Evolutionary conservation across 2,797 vertebrate species (phyloP), one percentile per base, ranked within the genome.

Genomic region (Gallinago solitaria): DNA sequence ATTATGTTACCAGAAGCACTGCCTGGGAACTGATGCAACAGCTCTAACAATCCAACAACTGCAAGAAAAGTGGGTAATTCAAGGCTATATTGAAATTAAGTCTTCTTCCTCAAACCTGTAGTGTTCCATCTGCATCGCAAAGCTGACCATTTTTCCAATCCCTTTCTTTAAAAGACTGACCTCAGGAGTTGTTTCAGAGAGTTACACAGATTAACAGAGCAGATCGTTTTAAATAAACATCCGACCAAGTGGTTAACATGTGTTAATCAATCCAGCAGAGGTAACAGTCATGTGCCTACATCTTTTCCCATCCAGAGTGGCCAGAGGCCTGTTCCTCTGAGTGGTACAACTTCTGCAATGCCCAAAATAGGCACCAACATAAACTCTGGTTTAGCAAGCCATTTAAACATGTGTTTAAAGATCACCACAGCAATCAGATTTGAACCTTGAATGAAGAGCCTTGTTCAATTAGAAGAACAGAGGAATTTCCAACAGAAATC

Each of bases 161-260:
- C 33, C 54, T 82, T 92, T 93, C 75, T 89, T 93, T 70, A 41
- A 74, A 93, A 87, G 82, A 60, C 53, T 70, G 82, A 64, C 87
- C 60, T 89, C 82, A 64, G 64, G 75, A 94, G 54, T 12, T 95
- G 64, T 91, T 87, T 93, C 84, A 77, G 60, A 87, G 71, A 91
- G 75, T 91, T 87, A 83, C 18, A 83, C 16, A 64, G 75, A 94
- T 92, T 92, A 95, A 60, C 75, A 64, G 60, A 92, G 84, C 87
- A 95, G 94, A 91, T 93, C 75, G 81, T 73, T 94, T 90, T 63
- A 89, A 87, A 93, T 89, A 95, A 96, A 96, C 82, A 95, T 92
- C 64, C 56, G 70, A 45, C 60, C 71, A 85, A 95, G 83, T 59
- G 74, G 71, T 87, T 94, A 89, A 73, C 51, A 56, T 41, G 51